Evolutionary conservation across 2,888 invertebrate genomes (phyloP).

Genomic region (Dynastes maya): DNA sequence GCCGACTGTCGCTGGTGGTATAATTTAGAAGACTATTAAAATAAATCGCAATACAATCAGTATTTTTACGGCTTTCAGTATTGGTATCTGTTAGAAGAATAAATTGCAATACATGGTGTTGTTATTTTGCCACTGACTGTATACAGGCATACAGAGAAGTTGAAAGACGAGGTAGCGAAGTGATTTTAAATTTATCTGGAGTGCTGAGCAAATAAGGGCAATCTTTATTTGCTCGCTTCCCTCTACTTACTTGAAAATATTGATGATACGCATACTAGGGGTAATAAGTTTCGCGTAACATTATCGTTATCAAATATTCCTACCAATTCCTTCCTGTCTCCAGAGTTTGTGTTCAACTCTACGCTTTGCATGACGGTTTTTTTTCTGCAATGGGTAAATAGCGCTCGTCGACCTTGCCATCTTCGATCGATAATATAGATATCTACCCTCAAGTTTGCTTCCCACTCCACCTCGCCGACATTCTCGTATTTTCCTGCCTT

Average conservation of each 20-base stretch:
- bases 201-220: neutral
- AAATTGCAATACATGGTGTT: too few relatives aligned
- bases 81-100: too few relatives aligned
- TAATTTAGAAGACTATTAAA: too few relatives aligned
- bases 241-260: neutral
- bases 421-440: constrained; percentile 1
- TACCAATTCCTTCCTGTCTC: constrained; percentile 1
- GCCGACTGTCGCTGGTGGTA: too few relatives aligned
- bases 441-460: too few relatives aligned
- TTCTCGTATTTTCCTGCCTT: neutral
- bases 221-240: neutral
- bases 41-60: too few relatives aligned
- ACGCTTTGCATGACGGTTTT: neutral
- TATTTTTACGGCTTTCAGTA: too few relatives aligned
- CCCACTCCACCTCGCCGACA: neutral
- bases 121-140: too few relatives aligned
- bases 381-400: neutral
- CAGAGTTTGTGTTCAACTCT: neutral
- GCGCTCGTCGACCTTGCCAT: neutral
- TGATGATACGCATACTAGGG: neutral
- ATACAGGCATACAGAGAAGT: neutral
- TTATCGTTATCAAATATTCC: constrained; percentile 26
- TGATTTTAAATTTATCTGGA: constrained; percentile 17
- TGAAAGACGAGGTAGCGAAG: neutral
- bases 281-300: constrained; percentile 12